These are phyloP conservation scores for Aphis gossypii DNA, from an alignment of 1,140 invertebrate species.

Conservation along the genomic window DNA sequence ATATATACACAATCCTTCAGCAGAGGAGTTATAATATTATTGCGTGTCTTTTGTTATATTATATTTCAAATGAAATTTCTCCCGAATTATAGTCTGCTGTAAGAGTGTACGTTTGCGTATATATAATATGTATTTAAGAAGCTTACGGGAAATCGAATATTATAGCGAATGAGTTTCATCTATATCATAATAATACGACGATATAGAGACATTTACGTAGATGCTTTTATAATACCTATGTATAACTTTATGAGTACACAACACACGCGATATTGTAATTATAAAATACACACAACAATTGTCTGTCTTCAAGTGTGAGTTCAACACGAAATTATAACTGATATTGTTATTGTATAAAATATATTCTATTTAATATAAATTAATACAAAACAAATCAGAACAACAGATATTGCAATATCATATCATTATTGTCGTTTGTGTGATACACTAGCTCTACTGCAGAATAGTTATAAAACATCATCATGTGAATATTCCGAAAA, in stretches of 20 bases:
- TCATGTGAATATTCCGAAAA: background rate
- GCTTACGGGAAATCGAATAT: constrained; percentile 16
- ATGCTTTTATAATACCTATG: no score
- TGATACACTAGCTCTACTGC: background rate
- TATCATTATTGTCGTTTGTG: background rate
- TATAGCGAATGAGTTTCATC: background rate
- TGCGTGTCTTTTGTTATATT: constrained; percentile 20
- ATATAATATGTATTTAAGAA: background rate
- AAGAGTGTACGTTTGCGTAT: background rate
- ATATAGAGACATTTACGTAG: background rate
- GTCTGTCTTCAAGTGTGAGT: no score
- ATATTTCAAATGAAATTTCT: constrained; percentile 25
- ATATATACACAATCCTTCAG: background rate
- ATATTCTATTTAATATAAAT: no score
- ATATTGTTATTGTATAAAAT: no score
- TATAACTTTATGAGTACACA: no score
- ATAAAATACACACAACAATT: no score
- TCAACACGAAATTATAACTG: no score
- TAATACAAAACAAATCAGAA: background rate
- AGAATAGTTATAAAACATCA: background rate
- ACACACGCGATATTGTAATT: no score
- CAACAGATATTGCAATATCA: background rate
- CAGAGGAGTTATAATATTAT: background rate
- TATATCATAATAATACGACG: background rate
- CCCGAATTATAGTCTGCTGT: background rate